A percentile compares a stretch with the other conserved stretches of the same genome.
These are phyloP conservation scores for Geococcyx californianus DNA, from an alignment of 2,113 vertebrate species.

Conservation along the genomic window DNA sequence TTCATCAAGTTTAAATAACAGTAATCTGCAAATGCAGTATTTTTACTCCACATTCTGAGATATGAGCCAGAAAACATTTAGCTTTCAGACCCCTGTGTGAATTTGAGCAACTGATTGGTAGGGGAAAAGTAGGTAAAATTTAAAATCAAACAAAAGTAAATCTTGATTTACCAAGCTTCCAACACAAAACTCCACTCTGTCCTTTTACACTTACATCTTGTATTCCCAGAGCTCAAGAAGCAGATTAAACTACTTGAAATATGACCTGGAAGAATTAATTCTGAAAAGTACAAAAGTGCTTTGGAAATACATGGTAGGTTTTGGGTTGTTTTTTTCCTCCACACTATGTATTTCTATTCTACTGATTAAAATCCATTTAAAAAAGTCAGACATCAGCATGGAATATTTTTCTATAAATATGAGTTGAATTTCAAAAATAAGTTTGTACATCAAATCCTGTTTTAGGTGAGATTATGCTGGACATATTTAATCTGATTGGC, in stretches of 20 bases:
- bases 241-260: not conserved
- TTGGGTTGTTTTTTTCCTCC: not conserved
- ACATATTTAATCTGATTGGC: not conserved
- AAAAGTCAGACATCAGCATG: not conserved
- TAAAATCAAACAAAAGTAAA: not conserved
- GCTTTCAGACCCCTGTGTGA: not conserved
- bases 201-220: not conserved
- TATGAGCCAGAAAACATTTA: not conserved
- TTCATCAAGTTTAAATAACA: not conserved
- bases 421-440: not conserved
- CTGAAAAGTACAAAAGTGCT: not conserved
- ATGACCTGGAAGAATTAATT: not conserved
- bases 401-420: not conserved
- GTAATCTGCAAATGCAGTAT: not conserved
- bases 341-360: not conserved
- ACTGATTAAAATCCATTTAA: not conserved
- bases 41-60: not conserved
- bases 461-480: not conserved
- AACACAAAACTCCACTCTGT: not conserved
- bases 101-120: not conserved
- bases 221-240: not conserved
- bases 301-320: not conserved
- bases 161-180: not conserved
- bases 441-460: not conserved
- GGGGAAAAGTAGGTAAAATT: not conserved